Conservation (phyloP, 2,113 vertebrate genomes). For the Macroglossus sobrinus region DNA sequence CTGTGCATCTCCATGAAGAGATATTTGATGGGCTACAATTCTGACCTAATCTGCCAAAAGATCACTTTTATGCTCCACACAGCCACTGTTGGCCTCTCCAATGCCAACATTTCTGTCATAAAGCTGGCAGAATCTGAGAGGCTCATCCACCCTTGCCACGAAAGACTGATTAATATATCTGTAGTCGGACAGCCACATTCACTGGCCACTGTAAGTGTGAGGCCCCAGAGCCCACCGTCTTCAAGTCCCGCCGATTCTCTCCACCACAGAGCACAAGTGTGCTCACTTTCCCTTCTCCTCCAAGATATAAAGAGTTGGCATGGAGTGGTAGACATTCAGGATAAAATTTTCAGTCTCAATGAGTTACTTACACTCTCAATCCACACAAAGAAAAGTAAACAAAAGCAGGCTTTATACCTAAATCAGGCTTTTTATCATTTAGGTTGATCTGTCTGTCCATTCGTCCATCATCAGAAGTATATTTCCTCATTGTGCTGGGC, state of each 20-base stretch:
- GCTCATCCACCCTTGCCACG: background rate
- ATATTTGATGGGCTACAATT: too few species aligned
- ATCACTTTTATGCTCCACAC: background rate
- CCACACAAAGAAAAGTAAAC: background rate
- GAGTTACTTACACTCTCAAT: background rate
- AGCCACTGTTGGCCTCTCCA: background rate
- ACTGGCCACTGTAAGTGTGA: fast-evolving
- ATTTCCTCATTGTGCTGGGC: background rate
- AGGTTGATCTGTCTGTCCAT: background rate
- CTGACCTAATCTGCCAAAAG: background rate
- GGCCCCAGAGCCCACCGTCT: background rate
- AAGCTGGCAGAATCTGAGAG: background rate
- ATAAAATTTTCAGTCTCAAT: background rate
- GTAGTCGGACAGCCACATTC: background rate
- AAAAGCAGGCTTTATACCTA: background rate
- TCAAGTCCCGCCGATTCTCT: background rate
- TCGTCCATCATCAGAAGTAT: background rate
- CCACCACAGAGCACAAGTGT: background rate
- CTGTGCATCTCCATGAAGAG: background rate
- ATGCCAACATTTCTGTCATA: background rate
- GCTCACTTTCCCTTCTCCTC: background rate
- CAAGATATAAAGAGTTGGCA: background rate
- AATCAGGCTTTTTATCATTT: background rate
- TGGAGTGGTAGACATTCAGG: background rate
- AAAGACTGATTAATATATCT: background rate